Base-by-base conservation (phyloP, 2,113 vertebrate genomes). In the Pseudolaguvia tuberculata region DNA sequence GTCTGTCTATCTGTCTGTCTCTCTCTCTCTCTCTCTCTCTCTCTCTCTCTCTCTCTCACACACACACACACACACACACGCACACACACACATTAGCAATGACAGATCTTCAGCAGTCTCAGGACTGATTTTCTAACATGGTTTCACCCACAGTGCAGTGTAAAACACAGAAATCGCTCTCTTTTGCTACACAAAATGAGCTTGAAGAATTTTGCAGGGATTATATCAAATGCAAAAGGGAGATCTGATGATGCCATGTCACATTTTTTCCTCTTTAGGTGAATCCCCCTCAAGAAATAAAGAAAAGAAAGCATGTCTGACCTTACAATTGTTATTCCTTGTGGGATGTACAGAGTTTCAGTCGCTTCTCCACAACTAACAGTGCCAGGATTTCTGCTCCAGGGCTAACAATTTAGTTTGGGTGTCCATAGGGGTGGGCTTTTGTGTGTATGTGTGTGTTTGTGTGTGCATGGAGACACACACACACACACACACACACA, bases 341-440 rank as follows among this genome's bases (percentile, higher is more conserved):
- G 55, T 80, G 81, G 70, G 77, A 71, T 82, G 70, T 84, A 73
- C 53, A 82, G 77, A 78, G 81, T 84, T 82, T 84, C 82, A 70
- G 76, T 80, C 81, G 76, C 78, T 75, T 83, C 85, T 77, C 78
- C 68, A 82, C 76, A 85, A 84, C 82, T 83, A 85, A 81, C 63
- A 83, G 82, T 83, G 84, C 79, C 70, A 86, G 80, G 73, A 59
- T 84, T 77, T 80, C 81, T 65, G 82, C 78, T 84, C 80, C 86
- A 77, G 74, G 78, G 81, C 78, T 79, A 79, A 81, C 84, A 79
- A 79, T 85, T 80, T 51, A 81, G 77, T 80, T 83, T 79, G 73
- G 55, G 68, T 79, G 80, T 81, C 80, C 77, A 72, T 79, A 76
- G 81, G 81, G 81, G 81, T 80, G 78, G 79, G 76, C 72, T 78